Base-by-base conservation (phyloP, 2,113 vertebrate genomes). In the Montifringilla adamsi region DNA sequence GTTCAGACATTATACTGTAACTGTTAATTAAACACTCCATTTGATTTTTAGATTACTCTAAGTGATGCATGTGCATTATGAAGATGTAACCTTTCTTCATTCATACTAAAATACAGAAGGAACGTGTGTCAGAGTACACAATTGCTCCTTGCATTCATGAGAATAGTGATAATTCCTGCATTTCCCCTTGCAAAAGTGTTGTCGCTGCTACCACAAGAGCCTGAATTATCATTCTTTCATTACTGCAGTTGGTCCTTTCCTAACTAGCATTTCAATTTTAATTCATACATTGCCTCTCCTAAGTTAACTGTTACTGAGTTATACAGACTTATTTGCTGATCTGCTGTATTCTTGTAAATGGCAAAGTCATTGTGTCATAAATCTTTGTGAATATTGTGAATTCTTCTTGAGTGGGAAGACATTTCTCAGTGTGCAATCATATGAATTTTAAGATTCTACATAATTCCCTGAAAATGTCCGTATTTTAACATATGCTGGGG, bases 1-100 rank as follows among this genome's bases (percentile, higher is more conserved):
- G 78, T 87, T 95, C 92, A 95, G 74, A 50, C 43, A 84, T 83
- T 95, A 78, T 63, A 39, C 78, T 97, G 7, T 87, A 89, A 66
- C 95, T 96, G 83, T 95, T 97, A 96, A 97, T 96, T 97, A 96
- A 94, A 89, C 93, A 96, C 87, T 95, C 66, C 72, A 23, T 93
- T 97, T 97, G 90, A 95, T 96, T 97, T 96, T 95, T 69, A 94
- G 81, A 96, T 94, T 96, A 91, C 69, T 64, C 35, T 80, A 67
- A 79, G 52, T 85, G 88, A 94, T 43, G 50, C 78, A 41, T 90
- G 76, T 91, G 63, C 90, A 82, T 94, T 93, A 82, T 93, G 78
- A 76, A 95, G 92, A 91, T 74, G 80, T 95, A 95, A 96, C 84
- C 82, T 95, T 90, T 81, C 90, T 94, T 86, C 90, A 89, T 94